Evolutionary conservation across 2,113 vertebrate species (phyloP), one percentile per base, ranked within the genome.

Genomic region (Zapus hudsonius): DNA sequence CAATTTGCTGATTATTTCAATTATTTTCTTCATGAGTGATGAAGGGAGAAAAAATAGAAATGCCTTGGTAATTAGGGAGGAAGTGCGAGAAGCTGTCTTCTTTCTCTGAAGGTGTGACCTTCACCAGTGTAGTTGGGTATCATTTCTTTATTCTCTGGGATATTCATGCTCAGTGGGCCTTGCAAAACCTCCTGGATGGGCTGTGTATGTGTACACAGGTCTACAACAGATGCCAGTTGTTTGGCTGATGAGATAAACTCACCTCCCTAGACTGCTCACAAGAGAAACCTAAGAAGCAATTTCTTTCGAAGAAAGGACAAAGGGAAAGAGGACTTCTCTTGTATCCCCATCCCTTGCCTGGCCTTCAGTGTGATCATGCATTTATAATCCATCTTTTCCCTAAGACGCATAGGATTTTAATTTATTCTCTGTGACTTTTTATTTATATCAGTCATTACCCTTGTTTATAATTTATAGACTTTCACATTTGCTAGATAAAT

Each of bases 391-490:
- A 3, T 93, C 76, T 95, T 31, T 90, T n/a, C n/a, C n/a, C 63
- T 73, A 31, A 76, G 38, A 74, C 66, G 92, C 38, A 23, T 69
- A 22, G 72, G 69, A 66, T 81, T 89, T 95, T 95, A 89, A 84
- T 91, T 81, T 7, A 67, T 81, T 81, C 80, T 20, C 69, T 57
- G 25, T 83, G 75, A 80, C 38, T 52, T 95, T 42, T 90, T 93
- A 63, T 83, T 96, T 89, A 3, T 57, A n/a, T 81, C 23, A 82
- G 36, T 87, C 90, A 94, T 94, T 93, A 52, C 29, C 33, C 40
- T 84, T 89, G 70, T 89, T 90, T 95, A 91, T 95, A 87, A 95
- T 95, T 94, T 87, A 92, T 82, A n/a, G 81, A 47, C 33, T 91
- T 92, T 93, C 81, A 89, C 91, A 91, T 95, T 91, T 89, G 47